phyloP scores from a whole-genome alignment of 1,140 invertebrate species.

The Lasioglossum albipes region DNA sequence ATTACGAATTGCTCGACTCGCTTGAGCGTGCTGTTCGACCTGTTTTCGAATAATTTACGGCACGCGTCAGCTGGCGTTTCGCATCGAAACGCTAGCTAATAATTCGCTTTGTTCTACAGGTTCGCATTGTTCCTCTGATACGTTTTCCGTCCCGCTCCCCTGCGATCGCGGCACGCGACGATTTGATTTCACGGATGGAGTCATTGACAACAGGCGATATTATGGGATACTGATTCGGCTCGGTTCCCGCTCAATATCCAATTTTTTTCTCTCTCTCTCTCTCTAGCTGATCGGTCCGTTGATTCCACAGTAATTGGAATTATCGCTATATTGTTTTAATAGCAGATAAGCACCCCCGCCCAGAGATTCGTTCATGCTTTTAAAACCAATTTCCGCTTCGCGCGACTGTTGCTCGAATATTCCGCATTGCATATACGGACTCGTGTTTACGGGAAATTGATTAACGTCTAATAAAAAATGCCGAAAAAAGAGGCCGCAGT shows the following conservation, averaged over 20 bases:
- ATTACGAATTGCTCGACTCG: constrained; percentile 1
- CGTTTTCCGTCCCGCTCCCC: too few species aligned
- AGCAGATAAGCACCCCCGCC: too few species aligned
- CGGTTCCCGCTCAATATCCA: neutral
- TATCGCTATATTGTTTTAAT: neutral
- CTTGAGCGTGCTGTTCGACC: neutral
- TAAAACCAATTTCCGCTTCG: too few species aligned
- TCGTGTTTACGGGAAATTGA: too few species aligned
- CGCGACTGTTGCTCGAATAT: too few species aligned
- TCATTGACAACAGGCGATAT: neutral
- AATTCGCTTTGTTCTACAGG: constrained; percentile 12
- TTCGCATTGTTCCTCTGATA: neutral
- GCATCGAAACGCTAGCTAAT: constrained; percentile 8
- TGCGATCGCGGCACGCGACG: neutral
- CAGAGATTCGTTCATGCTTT: too few species aligned
- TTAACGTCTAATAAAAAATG: too few species aligned
- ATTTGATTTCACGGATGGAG: neutral
- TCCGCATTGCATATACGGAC: too few species aligned
- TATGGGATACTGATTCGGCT: neutral
- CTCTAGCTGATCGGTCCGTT: neutral
- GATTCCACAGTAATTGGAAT: neutral
- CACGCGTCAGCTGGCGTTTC: neutral
- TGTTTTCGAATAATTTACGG: constrained; percentile 8
- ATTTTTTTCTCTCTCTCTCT: neutral
- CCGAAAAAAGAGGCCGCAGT: too few species aligned